Percentiles rank a stretch among this genome's conserved stretches.
These are phyloP conservation scores for Himantopus leucocephalus DNA, from an alignment of 2,113 vertebrate species.

Conservation along the genomic window DNA sequence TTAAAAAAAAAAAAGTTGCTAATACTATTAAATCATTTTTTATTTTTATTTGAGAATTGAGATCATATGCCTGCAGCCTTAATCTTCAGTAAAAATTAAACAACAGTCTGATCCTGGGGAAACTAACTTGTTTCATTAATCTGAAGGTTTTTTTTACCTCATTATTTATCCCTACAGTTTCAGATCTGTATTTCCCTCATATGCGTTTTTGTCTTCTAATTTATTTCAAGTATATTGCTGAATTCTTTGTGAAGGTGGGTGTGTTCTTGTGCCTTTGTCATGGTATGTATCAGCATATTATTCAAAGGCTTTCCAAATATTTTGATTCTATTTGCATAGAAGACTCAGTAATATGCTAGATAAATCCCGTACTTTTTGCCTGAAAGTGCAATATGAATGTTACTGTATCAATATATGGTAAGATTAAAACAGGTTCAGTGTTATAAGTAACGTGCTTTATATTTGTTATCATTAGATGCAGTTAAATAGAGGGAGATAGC, in stretches of 20 bases:
- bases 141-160: not conserved
- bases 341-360: not conserved
- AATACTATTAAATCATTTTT: not conserved
- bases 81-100: slow-evolving; percentile 18
- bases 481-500: not conserved
- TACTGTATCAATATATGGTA: not conserved
- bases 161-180: not conserved
- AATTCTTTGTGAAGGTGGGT: not conserved
- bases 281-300: not conserved
- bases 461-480: not conserved
- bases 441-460: not conserved
- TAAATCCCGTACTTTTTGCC: not conserved
- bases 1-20: not conserved
- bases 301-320: not conserved
- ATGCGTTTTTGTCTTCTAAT: too few species aligned
- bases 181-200: not conserved
- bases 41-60: not conserved
- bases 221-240: not conserved
- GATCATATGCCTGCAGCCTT: not conserved
- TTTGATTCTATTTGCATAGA: not conserved
- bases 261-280: not conserved
- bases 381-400: not conserved
- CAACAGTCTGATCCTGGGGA: not conserved
- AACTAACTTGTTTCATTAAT: not conserved
- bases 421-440: not conserved